These are phyloP conservation scores for Tetramorium bicarinatum DNA, from an alignment of 2,888 invertebrate genomes.

Conservation along the genomic window DNA sequence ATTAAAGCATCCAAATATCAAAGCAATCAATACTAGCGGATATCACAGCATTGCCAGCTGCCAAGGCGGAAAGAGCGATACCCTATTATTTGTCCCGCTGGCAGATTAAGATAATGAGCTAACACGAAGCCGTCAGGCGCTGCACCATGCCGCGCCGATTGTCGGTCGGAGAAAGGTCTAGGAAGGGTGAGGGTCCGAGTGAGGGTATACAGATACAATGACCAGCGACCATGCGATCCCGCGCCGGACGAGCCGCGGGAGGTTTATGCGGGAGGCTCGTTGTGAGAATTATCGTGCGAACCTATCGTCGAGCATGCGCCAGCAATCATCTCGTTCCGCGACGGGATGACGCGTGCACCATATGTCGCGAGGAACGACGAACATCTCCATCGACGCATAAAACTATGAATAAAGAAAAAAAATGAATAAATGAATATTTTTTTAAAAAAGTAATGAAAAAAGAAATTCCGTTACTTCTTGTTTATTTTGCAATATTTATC, in stretches of 20 bases:
- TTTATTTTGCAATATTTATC: neutral
- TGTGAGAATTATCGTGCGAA: slow-evolving; percentile 74
- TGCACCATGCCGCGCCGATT: slow-evolving; percentile 58
- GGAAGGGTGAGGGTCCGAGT: slow-evolving; percentile 46
- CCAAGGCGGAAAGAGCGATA: slow-evolving; percentile 53
- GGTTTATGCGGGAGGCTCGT: slow-evolving; percentile 63
- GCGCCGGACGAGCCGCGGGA: slow-evolving; percentile 61
- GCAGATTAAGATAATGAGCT: slow-evolving; percentile 83
- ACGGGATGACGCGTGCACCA: slow-evolving; percentile 30
- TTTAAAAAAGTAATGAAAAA: neutral
- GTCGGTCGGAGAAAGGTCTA: slow-evolving; percentile 60
- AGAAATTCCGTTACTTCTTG: neutral
- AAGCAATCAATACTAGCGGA: slow-evolving; percentile 13
- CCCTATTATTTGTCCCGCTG: slow-evolving; percentile 82
- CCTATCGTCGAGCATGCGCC: slow-evolving; percentile 66
- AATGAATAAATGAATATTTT: neutral
- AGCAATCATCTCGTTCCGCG: slow-evolving; percentile 41
- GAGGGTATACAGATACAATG: slow-evolving; percentile 72
- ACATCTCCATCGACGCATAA: neutral
- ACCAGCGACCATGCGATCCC: slow-evolving; percentile 78
- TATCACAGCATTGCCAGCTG: slow-evolving; percentile 16
- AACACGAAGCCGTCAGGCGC: slow-evolving; percentile 72
- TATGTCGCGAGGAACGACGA: neutral
- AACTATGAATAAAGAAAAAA: neutral
- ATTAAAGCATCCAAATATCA: neutral